Evolutionary conservation across 2,888 invertebrate genomes (phyloP).

Genomic region (Eueremaeus valkanovi): DNA sequence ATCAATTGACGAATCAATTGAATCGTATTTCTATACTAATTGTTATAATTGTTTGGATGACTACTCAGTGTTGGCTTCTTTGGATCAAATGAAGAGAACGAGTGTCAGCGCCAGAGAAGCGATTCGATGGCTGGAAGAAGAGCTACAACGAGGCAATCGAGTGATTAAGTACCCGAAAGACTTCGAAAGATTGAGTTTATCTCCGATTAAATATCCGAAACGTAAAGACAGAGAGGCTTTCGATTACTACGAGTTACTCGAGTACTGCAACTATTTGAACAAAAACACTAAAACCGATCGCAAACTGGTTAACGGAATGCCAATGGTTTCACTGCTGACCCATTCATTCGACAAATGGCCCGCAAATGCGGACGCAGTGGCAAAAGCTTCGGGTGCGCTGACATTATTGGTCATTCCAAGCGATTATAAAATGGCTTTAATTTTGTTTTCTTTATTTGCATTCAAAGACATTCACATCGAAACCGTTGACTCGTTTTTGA

Average conservation of each 20-base stretch:
- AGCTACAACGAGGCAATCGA: constrained; percentile 74
- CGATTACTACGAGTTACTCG: constrained; percentile 73
- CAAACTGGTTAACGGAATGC: constrained; percentile 45
- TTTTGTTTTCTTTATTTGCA: not conserved
- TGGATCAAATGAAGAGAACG: constrained; percentile 82
- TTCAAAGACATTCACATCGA: constrained; percentile 36
- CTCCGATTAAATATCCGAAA: constrained; percentile 69
- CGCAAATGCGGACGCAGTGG: constrained; percentile 43
- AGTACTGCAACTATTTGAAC: constrained; percentile 71
- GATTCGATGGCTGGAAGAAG: constrained; percentile 86
- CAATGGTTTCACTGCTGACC: constrained; percentile 71
- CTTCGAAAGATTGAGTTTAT: constrained; percentile 70
- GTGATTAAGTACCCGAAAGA: constrained; percentile 75
- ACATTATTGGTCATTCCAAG: not conserved
- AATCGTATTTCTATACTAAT: not conserved
- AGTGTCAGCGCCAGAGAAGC: constrained; percentile 80
- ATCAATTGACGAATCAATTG: too few relatives aligned
- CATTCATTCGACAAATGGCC: constrained; percentile 54
- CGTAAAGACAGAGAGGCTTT: constrained; percentile 69
- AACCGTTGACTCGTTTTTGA: constrained; percentile 24
- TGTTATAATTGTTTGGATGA: constrained; percentile 48
- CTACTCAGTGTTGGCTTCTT: constrained; percentile 77
- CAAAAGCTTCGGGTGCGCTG: constrained; percentile 43
- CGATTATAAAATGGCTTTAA: not conserved
- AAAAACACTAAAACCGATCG: constrained; percentile 52